Base-by-base conservation (phyloP, 30 jellyfish, hydroid and myxozoan species). In the Rhopilema esculentum region DNA sequence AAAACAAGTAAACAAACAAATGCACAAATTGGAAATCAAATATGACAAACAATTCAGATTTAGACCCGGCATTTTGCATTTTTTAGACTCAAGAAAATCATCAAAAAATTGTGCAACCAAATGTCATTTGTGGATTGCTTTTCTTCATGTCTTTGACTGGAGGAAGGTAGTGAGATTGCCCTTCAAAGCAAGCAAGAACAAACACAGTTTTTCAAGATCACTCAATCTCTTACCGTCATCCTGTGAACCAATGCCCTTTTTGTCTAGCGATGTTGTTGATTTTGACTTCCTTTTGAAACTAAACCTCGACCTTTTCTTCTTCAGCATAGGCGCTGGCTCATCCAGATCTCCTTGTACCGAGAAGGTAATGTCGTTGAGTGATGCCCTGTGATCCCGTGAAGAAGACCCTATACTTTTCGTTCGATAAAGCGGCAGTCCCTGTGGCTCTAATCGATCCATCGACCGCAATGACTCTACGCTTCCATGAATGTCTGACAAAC, bases 401-500 rank as follows among this genome's bases (percentile, higher is more conserved):
- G 83, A 65, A 19, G 88, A 65, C 23, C 94, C 88, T 0, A 69
- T 16, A 49, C 88, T 85, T 26, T 66, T 53, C 32, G 86, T 74
- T 22, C 84, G 25, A 64, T 75, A 75, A 62, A 85, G 52, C 6
- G 31, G 88, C 28, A 21, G 33, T 8, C 52, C 75, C 21, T 73
- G 29, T 27, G 71, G n/a, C 27, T 75, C 94, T 20, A 75, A 18
- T 7, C 20, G 71, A 27, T 85, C 94, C 61, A 85, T 85, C 22
- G 92, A 84, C 18, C 27, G 82, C 63, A 80, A 27, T 29, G 91
- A 82, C 23, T 77, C 95, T 29, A 61, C 74, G 61, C 95, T 82
- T 16, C 96, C 94, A 69, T 87, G 91, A 32, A 88, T 32, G 52
- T 80, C 90, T 18, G 90, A 80, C 62, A 80, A 66, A 64, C 98